Percentiles rank a stretch among this genome's conserved stretches.
Conservation (phyloP, 2,113 vertebrate genomes). For the Arvicanthis niloticus region DNA sequence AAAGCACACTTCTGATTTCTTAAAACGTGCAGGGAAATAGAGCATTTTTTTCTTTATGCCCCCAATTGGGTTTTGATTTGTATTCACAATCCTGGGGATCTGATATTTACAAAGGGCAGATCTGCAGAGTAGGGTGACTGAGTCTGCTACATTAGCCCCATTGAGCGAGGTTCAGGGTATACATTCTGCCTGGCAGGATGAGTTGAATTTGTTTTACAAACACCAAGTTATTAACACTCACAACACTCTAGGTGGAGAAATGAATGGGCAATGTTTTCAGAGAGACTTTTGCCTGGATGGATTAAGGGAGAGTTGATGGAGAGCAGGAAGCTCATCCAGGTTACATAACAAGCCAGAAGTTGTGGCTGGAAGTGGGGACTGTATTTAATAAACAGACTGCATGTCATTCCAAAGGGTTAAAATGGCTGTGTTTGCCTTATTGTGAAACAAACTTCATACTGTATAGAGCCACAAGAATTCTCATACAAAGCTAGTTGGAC, state of each 20-base stretch:
- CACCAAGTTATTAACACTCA: conserved; percentile 65
- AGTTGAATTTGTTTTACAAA: conserved; percentile 73
- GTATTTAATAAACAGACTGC: conserved; percentile 37
- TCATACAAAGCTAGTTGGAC: conserved; percentile 27
- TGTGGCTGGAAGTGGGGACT: neutral
- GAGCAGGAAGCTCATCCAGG: conserved; percentile 34
- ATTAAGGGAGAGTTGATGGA: conserved; percentile 63
- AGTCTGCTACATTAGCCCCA: conserved; percentile 43
- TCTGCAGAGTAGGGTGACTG: neutral
- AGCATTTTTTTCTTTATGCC: conserved; percentile 44
- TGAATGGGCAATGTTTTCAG: conserved; percentile 77
- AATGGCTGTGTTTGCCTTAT: conserved; percentile 27
- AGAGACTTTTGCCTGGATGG: conserved; percentile 57
- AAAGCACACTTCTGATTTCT: conserved; percentile 22
- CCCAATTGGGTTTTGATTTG: conserved; percentile 40
- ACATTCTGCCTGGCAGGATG: neutral
- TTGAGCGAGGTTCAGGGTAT: neutral
- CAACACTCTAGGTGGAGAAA: conserved; percentile 64
- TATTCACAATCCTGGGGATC: neutral
- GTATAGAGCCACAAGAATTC: neutral
- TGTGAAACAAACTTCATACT: conserved; percentile 28
- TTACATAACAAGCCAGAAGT: conserved; percentile 50
- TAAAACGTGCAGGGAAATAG: neutral
- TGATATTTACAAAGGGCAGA: conserved; percentile 24
- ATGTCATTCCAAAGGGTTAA: conserved; percentile 36